Evolutionary conservation across 1,140 invertebrate genomes (phyloP).

Genomic region (Aphaenogaster floridana): DNA sequence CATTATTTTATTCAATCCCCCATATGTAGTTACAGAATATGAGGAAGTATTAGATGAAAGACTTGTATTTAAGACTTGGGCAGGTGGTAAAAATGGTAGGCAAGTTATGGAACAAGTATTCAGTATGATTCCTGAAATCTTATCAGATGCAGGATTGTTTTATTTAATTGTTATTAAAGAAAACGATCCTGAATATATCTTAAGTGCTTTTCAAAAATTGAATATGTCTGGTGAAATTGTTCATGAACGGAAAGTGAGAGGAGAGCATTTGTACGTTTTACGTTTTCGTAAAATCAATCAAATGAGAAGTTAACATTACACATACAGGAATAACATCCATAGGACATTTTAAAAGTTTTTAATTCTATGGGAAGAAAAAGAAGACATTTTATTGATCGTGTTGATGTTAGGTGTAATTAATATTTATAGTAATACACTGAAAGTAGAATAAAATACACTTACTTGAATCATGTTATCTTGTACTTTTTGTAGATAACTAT

Average conservation of each 20-base stretch:
- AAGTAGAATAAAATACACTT: background rate
- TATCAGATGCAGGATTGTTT: conserved; percentile 91
- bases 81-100: conserved; percentile 93
- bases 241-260: conserved; percentile 90
- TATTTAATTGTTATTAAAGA: conserved; percentile 95
- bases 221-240: conserved; percentile 89
- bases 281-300: conserved; percentile 85
- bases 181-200: conserved; percentile 93
- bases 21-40: conserved; percentile 96
- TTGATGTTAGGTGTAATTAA: background rate
- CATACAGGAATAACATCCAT: background rate
- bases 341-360: background rate
- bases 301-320: background rate
- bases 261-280: conserved; percentile 91
- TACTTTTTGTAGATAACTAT: conserved; percentile 5
- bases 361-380: background rate
- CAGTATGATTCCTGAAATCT: conserved; percentile 89
- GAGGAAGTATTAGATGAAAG: conserved; percentile 89
- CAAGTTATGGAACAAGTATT: conserved; percentile 94
- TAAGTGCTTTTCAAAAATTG: conserved; percentile 87
- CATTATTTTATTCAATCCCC: conserved; percentile 98
- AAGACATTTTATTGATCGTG: background rate
- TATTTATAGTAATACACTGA: background rate
- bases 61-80: conserved; percentile 92
- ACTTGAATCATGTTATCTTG: background rate